These are phyloP conservation scores for Siniperca obscura DNA, from an alignment of 2,797 vertebrate genomes.

Conservation along the genomic window DNA sequence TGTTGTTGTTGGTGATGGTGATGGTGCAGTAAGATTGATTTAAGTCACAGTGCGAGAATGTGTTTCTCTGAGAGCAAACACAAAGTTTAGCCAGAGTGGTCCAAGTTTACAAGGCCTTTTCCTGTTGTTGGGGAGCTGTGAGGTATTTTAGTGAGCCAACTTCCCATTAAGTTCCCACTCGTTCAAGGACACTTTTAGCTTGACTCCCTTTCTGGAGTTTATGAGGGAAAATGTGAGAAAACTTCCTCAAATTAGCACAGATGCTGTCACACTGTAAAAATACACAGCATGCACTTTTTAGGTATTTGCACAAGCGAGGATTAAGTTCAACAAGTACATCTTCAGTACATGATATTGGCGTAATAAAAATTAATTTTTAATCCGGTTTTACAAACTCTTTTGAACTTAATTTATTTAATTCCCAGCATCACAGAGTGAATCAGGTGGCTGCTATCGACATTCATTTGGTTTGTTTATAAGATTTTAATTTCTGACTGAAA, in stretches of 20 bases:
- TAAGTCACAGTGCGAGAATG: conserved; percentile 11
- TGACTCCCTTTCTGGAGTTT: conserved; percentile 26
- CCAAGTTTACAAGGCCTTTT: conserved; percentile 60
- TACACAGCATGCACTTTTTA: neutral
- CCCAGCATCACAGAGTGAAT: neutral
- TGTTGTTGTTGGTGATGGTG: neutral
- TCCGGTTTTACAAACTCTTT: neutral
- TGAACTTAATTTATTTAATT: too few species aligned
- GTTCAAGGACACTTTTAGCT: conserved; percentile 50
- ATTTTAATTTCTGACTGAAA: neutral
- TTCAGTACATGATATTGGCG: neutral
- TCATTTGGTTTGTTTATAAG: neutral
- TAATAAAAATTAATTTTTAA: neutral
- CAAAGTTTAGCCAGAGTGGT: conserved; percentile 27
- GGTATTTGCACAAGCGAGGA: neutral
- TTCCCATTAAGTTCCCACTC: conserved; percentile 51
- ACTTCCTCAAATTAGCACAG: conserved; percentile 22
- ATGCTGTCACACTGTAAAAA: conserved; percentile 8
- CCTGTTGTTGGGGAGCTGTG: conserved; percentile 64
- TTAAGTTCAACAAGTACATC: neutral
- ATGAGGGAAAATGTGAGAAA: conserved; percentile 46
- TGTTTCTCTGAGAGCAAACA: conserved; percentile 36
- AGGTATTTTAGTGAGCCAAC: conserved; percentile 53
- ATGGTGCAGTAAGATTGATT: conserved; percentile 6
- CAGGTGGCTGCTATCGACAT: neutral